phyloP scores from a whole-genome alignment of 2,113 vertebrate genomes.

The Notothenia rossii region DNA sequence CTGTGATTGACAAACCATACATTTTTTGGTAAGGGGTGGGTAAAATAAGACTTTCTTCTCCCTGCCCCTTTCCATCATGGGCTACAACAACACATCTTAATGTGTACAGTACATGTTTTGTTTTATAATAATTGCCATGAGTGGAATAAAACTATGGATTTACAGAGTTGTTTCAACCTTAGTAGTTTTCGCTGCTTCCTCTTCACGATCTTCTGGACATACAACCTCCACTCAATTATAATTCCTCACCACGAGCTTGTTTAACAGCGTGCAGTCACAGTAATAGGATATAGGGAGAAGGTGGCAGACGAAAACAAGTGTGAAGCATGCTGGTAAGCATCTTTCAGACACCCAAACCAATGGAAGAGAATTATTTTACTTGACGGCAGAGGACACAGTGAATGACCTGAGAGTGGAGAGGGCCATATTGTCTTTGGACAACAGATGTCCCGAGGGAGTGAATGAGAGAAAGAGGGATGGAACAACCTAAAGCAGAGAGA shows the following conservation, averaged over 20 bases:
- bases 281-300: constrained; percentile 5
- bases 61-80: no score
- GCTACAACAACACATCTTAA: no score
- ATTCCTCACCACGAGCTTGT: constrained; percentile 12
- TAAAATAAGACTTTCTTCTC: no score
- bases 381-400: constrained; percentile 65
- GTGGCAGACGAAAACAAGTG: constrained; percentile 27
- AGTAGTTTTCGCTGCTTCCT: neutral
- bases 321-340: constrained; percentile 8
- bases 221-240: constrained; percentile 7
- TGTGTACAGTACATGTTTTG: no score
- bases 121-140: no score
- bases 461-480: constrained; percentile 41
- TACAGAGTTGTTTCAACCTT: neutral
- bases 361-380: constrained; percentile 44
- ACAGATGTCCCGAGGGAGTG: constrained; percentile 54
- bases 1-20: no score
- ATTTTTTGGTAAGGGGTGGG: no score
- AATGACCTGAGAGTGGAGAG: constrained; percentile 49
- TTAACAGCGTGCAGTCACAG: neutral
- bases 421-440: constrained; percentile 58
- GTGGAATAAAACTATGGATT: no score
- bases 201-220: no score
- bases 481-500: constrained; percentile 37
- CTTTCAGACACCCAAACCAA: constrained; percentile 22